Percentiles rank a stretch among this genome's conserved stretches.
phyloP scores from a whole-genome alignment of 2,888 invertebrate species.

The Eretmocerus hayati region DNA sequence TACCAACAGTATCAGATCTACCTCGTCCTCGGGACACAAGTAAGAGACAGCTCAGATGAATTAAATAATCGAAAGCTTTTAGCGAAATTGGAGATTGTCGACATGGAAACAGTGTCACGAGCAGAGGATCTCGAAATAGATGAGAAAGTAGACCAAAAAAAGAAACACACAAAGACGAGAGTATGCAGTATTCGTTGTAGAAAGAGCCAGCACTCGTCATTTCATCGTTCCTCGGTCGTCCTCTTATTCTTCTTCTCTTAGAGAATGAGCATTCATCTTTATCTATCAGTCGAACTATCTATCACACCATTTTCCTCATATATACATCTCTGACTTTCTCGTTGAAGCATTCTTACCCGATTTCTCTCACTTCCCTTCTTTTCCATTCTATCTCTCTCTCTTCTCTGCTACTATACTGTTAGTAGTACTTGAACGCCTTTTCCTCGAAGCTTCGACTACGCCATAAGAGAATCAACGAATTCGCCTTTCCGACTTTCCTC shows the following conservation, averaged over 20 bases:
- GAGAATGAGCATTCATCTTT: no score
- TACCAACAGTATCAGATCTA: no score
- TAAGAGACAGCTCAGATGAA: constrained; percentile 19
- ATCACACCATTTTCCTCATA: no score
- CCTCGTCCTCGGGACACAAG: no score
- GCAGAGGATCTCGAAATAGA: background rate
- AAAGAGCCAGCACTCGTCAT: constrained; percentile 12
- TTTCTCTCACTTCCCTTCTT: constrained; percentile 3
- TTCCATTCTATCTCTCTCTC: background rate
- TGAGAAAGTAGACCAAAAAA: background rate
- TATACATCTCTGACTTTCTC: no score
- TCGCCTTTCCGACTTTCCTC: constrained; percentile 14
- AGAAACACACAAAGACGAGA: background rate
- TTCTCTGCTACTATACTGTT: constrained; percentile 7
- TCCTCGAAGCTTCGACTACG: no score
- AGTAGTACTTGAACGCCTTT: constrained; percentile 11
- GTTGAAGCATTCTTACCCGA: background rate
- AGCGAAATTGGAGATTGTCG: constrained; percentile 19
- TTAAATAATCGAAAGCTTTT: constrained; percentile 25
- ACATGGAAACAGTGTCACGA: constrained; percentile 20
- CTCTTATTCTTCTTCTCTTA: no score
- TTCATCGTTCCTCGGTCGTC: constrained; percentile 4
- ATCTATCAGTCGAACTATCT: no score
- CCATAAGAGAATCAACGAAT: constrained; percentile 23
- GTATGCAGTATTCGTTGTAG: no score